A percentile compares a stretch with the other conserved stretches of the same genome.
Conservation (phyloP, 1,140 invertebrate genomes). For the Hestina assimilis region DNA sequence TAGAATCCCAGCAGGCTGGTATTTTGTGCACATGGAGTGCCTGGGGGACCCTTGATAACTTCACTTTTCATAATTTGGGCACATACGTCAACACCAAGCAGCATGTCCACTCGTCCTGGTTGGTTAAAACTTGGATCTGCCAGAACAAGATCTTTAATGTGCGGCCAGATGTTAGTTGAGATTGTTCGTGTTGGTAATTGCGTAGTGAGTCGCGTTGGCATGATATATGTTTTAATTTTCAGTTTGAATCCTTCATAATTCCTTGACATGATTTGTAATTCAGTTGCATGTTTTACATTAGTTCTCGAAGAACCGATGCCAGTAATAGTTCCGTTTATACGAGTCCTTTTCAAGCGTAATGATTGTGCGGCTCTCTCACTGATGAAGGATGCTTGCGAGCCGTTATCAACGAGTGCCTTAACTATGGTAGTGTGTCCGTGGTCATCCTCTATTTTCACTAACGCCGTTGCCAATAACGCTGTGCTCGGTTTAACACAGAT, state of each 20-base stretch:
- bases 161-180: conserved; percentile 4
- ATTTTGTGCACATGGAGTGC: conserved; percentile 25
- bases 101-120: conserved; percentile 26
- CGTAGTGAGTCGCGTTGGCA: conserved; percentile 19
- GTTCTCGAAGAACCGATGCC: conserved; percentile 4
- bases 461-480: too few species aligned
- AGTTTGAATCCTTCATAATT: conserved; percentile 20
- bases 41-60: conserved; percentile 19
- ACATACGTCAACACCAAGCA: conserved; percentile 14
- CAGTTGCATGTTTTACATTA: not conserved
- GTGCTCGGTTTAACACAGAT: too few species aligned
- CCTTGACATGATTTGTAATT: conserved; percentile 21
- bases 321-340: conserved; percentile 3
- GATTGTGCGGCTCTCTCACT: conserved; percentile 6
- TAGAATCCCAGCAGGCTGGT: conserved; percentile 28
- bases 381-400: conserved; percentile 6
- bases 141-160: conserved; percentile 13
- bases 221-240: conserved; percentile 16
- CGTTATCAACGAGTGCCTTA: too few species aligned
- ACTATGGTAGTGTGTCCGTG: too few species aligned
- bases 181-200: conserved; percentile 16
- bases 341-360: conserved; percentile 1
- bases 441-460: too few species aligned
- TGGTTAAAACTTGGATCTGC: conserved; percentile 28
- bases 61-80: conserved; percentile 12